Evolutionary conservation across 2,797 vertebrate species (phyloP).

Genomic region (Carapus acus): DNA sequence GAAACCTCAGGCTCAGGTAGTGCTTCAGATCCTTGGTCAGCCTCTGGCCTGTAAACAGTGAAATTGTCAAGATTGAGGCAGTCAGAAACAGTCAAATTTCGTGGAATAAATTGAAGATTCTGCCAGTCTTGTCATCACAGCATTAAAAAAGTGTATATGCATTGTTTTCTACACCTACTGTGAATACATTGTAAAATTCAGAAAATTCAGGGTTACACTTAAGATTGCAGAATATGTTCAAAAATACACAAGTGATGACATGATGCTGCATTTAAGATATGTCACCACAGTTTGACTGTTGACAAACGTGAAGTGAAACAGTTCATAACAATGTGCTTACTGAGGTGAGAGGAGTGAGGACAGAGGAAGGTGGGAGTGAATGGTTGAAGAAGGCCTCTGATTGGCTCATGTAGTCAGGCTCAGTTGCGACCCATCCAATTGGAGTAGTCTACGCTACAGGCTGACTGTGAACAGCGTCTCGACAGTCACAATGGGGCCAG

Average conservation of each 20-base stretch:
- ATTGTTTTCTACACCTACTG: too few species aligned
- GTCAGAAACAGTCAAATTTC: background rate
- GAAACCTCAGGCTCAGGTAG: slow-evolving; percentile 90
- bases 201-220: background rate
- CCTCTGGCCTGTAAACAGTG: slow-evolving; percentile 76
- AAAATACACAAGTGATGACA: too few species aligned
- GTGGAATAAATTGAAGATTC: slow-evolving; percentile 2
- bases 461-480: slow-evolving; percentile 51
- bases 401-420: slow-evolving; percentile 43
- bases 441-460: slow-evolving; percentile 48
- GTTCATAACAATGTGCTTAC: slow-evolving; percentile 1
- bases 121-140: slow-evolving; percentile 34
- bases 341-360: slow-evolving; percentile 8
- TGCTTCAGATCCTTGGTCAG: slow-evolving; percentile 88
- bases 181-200: too few species aligned
- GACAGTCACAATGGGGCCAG: slow-evolving; percentile 68
- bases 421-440: slow-evolving; percentile 53
- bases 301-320: background rate
- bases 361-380: slow-evolving; percentile 25
- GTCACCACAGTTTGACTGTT: background rate
- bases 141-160: too few species aligned
- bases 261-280: too few species aligned
- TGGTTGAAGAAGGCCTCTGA: slow-evolving; percentile 41
- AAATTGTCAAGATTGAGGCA: slow-evolving; percentile 10
- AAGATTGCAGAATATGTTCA: background rate